phyloP scores from a whole-genome alignment of 2,113 vertebrate genomes.

The Guaruba guarouba region DNA sequence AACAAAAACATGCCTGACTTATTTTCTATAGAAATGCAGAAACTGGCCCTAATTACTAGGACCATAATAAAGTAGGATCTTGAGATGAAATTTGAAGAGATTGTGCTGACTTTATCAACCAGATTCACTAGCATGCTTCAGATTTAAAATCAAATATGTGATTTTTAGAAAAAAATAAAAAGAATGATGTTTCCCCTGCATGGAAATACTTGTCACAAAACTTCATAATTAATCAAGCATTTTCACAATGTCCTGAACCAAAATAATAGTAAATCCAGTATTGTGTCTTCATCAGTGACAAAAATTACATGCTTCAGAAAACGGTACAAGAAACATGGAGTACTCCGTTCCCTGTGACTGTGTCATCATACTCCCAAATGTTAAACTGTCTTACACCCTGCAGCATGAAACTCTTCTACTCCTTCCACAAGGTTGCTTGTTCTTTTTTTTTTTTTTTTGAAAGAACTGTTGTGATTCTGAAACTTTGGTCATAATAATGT shows the following conservation, averaged over 20 bases:
- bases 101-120: neutral
- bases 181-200: neutral
- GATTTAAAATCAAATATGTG: neutral
- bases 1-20: neutral
- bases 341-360: neutral
- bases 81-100: neutral
- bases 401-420: neutral
- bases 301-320: neutral
- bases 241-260: neutral
- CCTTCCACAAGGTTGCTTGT: neutral
- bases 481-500: neutral
- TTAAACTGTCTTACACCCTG: neutral
- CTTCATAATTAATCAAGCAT: neutral
- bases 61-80: neutral
- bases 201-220: neutral
- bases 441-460: neutral
- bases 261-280: neutral
- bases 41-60: neutral
- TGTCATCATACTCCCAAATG: neutral
- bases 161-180: neutral
- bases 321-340: neutral
- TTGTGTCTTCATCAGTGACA: neutral
- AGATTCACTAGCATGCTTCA: neutral
- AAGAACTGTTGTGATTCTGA: neutral
- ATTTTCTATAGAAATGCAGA: constrained; percentile 6